Evolutionary conservation across 2,113 vertebrate genomes (phyloP).

Genomic region (Fukomys damarensis): DNA sequence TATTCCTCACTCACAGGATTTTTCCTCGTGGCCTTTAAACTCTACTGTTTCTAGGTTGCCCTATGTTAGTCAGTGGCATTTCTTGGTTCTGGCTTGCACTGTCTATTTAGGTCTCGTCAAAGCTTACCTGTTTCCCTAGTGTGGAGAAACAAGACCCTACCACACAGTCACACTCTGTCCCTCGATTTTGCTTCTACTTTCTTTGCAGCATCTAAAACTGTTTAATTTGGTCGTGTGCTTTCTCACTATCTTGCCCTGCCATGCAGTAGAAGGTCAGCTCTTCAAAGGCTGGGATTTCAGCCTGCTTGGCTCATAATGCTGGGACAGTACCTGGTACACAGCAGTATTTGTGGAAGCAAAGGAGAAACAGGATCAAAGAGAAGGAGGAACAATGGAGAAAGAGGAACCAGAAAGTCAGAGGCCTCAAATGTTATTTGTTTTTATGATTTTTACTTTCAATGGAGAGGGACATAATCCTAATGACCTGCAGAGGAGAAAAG

Average conservation of each 20-base stretch:
- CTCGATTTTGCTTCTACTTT: not conserved
- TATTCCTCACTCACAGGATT: not conserved
- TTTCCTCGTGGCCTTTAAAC: not conserved
- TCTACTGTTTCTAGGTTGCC: not conserved
- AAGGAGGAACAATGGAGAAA: not conserved
- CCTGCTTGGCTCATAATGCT: not conserved
- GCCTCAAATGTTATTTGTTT: not conserved
- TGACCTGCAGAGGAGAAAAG: not conserved
- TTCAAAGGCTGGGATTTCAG: too few relatives aligned
- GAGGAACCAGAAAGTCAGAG: not conserved
- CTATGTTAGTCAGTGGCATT: rapidly evolving
- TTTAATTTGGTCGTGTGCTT: not conserved
- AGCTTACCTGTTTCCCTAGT: not conserved
- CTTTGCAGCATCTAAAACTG: rapidly evolving
- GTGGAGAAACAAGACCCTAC: not conserved
- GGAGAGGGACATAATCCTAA: not conserved
- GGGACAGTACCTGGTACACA: not conserved
- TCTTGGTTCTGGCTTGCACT: too few relatives aligned
- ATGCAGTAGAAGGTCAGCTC: not conserved
- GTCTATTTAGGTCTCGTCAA: not conserved
- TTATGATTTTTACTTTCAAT: not conserved
- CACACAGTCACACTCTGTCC: not conserved
- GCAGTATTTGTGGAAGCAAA: not conserved
- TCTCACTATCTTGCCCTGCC: not conserved
- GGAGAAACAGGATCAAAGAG: not conserved